phyloP scores from a whole-genome alignment of 2,113 vertebrate species.

The Brachyistius frenatus region DNA sequence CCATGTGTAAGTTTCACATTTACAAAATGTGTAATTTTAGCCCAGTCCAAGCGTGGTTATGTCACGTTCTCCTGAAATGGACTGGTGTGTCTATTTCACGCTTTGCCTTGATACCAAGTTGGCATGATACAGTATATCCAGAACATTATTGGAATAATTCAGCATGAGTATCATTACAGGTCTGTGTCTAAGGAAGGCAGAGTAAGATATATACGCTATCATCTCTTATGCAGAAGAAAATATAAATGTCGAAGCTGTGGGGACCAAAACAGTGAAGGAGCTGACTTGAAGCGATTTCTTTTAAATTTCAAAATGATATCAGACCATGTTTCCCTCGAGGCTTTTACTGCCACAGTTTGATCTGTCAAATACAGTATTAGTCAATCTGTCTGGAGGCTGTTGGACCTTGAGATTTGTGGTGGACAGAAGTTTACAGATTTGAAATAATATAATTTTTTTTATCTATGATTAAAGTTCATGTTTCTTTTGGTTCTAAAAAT shows the following conservation, averaged over 20 bases:
- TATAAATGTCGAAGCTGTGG: not conserved
- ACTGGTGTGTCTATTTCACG: too few species aligned
- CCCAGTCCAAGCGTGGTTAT: too few species aligned
- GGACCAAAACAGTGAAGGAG: slow-evolving; percentile 6
- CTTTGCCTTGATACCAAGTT: slow-evolving; percentile 4
- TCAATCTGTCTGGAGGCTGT: not conserved
- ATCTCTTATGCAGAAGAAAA: slow-evolving; percentile 19
- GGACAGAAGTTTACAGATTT: not conserved
- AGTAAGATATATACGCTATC: not conserved
- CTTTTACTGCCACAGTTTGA: slow-evolving; percentile 14
- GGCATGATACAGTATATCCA: not conserved
- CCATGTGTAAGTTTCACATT: too few species aligned
- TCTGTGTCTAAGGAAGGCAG: too few species aligned
- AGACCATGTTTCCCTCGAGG: not conserved
- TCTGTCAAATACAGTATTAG: slow-evolving; percentile 36
- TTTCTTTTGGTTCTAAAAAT: too few species aligned
- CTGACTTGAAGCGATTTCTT: slow-evolving; percentile 23
- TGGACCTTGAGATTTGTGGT: slow-evolving; percentile 10
- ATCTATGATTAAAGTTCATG: too few species aligned
- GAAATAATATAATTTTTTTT: not conserved
- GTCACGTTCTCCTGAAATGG: too few species aligned
- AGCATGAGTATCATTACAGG: too few species aligned
- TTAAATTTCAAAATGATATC: slow-evolving; percentile 14
- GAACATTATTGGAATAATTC: too few species aligned
- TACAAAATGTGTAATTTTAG: too few species aligned